phyloP scores from a whole-genome alignment of 2,797 vertebrate species.

The Pachyuromys duprasi region DNA sequence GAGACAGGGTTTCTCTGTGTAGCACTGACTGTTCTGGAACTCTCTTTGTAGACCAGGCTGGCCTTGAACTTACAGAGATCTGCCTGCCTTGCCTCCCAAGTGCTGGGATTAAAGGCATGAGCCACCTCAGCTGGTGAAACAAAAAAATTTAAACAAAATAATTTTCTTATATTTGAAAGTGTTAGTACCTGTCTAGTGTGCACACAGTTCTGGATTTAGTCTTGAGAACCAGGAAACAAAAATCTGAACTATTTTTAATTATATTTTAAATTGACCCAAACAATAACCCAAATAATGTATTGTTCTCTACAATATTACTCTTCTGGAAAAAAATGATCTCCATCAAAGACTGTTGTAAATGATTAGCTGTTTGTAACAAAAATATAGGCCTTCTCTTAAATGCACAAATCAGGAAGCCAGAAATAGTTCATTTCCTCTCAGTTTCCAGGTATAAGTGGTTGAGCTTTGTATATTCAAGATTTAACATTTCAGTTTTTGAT shows the following conservation, averaged over 20 bases:
- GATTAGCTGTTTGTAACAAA: conserved; percentile 53
- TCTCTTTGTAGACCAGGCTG: not conserved
- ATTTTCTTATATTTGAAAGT: conserved; percentile 40
- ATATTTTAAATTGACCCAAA: conserved; percentile 56
- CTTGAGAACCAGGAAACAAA: not conserved
- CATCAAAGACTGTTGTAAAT: conserved; percentile 64
- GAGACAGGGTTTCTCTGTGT: not conserved
- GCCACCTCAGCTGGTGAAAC: not conserved
- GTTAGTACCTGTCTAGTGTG: not conserved
- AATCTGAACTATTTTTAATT: conserved; percentile 21
- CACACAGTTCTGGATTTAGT: not conserved
- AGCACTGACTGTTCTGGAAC: not conserved
- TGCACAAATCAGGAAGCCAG: conserved; percentile 36
- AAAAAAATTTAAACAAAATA: not conserved
- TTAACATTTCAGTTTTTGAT: conserved; percentile 43
- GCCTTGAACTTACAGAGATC: not conserved
- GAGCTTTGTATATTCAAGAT: conserved; percentile 27
- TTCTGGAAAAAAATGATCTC: not conserved
- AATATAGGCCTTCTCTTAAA: conserved; percentile 37
- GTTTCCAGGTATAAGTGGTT: conserved; percentile 16
- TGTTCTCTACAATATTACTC: not conserved
- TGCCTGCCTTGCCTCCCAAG: not conserved
- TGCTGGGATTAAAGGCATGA: not conserved
- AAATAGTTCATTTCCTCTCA: conserved; percentile 1
- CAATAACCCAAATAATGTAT: conserved; percentile 50